phyloP scores from a whole-genome alignment of 2,888 invertebrate species.

The Danaus chrysippus region DNA sequence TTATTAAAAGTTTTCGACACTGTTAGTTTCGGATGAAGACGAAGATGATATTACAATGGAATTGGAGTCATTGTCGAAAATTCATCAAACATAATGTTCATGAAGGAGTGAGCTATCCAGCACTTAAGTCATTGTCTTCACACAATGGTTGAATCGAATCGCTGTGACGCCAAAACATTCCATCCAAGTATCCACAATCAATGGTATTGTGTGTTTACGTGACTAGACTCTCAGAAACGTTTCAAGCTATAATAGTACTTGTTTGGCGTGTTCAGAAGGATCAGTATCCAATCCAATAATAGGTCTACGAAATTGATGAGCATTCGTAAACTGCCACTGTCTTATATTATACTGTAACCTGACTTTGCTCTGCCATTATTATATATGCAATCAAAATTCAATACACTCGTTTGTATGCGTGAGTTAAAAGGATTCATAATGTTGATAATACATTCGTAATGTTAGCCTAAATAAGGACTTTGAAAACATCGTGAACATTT shows the following conservation, averaged over 20 bases:
- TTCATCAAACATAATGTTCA: conserved; percentile 5
- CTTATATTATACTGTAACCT: conserved; percentile 22
- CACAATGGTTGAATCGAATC: conserved; percentile 45
- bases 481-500: too few species aligned
- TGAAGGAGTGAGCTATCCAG: conserved; percentile 18
- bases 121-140: conserved; percentile 38
- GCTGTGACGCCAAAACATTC: conserved; percentile 48
- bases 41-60: not conserved
- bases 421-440: not conserved
- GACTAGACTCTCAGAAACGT: conserved; percentile 35
- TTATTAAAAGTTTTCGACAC: not conserved
- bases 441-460: too few species aligned
- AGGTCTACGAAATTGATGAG: conserved; percentile 5
- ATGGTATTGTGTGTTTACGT: conserved; percentile 45
- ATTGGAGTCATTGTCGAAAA: conserved; percentile 5
- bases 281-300: conserved; percentile 12
- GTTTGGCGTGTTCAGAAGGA: conserved; percentile 6
- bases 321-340: conserved; percentile 16
- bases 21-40: not conserved
- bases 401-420: not conserved
- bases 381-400: conserved; percentile 4
- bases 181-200: conserved; percentile 42
- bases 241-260: conserved; percentile 24
- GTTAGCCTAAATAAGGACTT: too few species aligned
- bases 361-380: conserved; percentile 9